A percentile compares a stretch with the other conserved stretches of the same genome.
Evolutionary conservation across 1,140 invertebrate species (phyloP).

Genomic region (Lepidostoma basale): DNA sequence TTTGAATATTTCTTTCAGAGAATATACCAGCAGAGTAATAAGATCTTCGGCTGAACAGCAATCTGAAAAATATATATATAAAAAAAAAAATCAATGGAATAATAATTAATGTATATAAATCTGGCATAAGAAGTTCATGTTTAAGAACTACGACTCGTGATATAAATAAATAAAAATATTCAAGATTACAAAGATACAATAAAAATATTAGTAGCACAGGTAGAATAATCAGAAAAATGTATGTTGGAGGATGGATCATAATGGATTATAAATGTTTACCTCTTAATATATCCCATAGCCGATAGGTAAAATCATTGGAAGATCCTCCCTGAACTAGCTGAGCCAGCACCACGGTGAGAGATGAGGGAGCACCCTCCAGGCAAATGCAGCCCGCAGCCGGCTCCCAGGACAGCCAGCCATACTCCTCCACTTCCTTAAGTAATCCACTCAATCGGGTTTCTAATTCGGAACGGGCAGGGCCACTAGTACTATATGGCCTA

Average conservation of each 20-base stretch:
- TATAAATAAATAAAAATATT: too few relatives aligned
- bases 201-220: background rate
- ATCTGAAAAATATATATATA: too few relatives aligned
- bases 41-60: slow-evolving; percentile 57
- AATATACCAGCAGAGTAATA: slow-evolving; percentile 53
- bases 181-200: background rate
- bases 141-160: background rate
- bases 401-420: slow-evolving; percentile 54
- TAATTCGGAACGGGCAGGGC: slow-evolving; percentile 12
- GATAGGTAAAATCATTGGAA: slow-evolving; percentile 59
- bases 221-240: background rate
- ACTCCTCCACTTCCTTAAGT: slow-evolving; percentile 56
- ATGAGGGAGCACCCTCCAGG: slow-evolving; percentile 52
- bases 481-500: slow-evolving; percentile 28
- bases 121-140: background rate
- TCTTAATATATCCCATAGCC: slow-evolving; percentile 59
- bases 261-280: too few relatives aligned
- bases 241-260: slow-evolving; percentile 11
- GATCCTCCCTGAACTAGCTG: slow-evolving; percentile 49
- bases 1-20: slow-evolving; percentile 56
- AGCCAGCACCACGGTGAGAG: slow-evolving; percentile 53
- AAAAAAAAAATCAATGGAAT: background rate
- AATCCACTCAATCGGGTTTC: slow-evolving; percentile 50
- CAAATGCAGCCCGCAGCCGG: slow-evolving; percentile 55
- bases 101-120: background rate